phyloP scores from a whole-genome alignment of 92 coral and sea anemone species.

The Epizoanthus illoricatus region DNA sequence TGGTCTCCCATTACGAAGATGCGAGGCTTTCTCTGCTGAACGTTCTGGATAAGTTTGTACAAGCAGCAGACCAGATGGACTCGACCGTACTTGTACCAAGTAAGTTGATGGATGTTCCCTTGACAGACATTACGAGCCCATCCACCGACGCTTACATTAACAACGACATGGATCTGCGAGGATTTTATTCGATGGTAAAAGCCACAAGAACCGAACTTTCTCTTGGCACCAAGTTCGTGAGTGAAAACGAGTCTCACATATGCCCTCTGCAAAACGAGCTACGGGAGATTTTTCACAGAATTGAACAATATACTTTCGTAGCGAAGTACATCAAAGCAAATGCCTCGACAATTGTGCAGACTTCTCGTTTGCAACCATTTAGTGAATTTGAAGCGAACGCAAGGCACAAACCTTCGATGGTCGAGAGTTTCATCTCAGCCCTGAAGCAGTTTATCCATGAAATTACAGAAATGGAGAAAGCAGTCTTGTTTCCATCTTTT shows the following conservation, averaged over 20 bases:
- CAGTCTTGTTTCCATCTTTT: constrained; percentile 75
- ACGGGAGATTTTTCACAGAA: constrained; percentile 58
- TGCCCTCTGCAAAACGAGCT: constrained; percentile 60
- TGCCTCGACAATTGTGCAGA: constrained; percentile 44
- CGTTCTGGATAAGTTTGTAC: constrained; percentile 76
- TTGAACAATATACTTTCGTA: constrained; percentile 65
- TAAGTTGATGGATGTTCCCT: constrained; percentile 82
- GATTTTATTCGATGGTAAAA: constrained; percentile 72
- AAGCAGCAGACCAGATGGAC: constrained; percentile 87
- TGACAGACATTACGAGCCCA: constrained; percentile 55
- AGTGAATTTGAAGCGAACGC: constrained; percentile 55
- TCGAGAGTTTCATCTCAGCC: constrained; percentile 56
- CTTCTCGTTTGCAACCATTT: constrained; percentile 64
- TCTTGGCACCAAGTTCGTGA: constrained; percentile 47
- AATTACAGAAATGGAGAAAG: constrained; percentile 76
- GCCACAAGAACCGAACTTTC: constrained; percentile 69
- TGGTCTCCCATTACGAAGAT: constrained; percentile 39
- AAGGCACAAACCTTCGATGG: constrained; percentile 13
- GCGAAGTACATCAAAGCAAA: constrained; percentile 61
- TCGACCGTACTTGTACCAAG: constrained; percentile 86
- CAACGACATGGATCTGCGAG: constrained; percentile 70
- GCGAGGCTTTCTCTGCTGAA: constrained; percentile 18
- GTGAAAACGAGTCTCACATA: constrained; percentile 56
- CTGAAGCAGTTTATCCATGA: constrained; percentile 66
- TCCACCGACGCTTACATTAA: constrained; percentile 49